Evolutionary conservation across 2,888 invertebrate genomes (phyloP).

Genomic region (Melangyna quadrimaculata): DNA sequence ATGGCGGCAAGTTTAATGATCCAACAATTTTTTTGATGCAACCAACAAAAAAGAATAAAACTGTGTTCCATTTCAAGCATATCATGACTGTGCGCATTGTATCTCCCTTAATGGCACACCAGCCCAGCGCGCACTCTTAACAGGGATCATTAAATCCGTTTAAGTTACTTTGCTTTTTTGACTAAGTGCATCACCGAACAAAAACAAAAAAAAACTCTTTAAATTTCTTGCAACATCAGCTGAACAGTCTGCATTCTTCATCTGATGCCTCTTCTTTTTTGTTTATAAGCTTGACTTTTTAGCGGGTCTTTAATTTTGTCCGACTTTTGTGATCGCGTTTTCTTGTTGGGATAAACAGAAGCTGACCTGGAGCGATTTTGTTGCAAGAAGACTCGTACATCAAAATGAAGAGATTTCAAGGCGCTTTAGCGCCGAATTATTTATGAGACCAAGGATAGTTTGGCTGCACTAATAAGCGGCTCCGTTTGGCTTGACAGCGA

Average conservation of each 20-base stretch:
- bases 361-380: slow-evolving; percentile 52
- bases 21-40: slow-evolving; percentile 31
- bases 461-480: slow-evolving; percentile 33
- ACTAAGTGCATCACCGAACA: slow-evolving; percentile 36
- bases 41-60: slow-evolving; percentile 14
- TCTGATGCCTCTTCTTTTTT: slow-evolving; percentile 41
- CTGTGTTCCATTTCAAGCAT: slow-evolving; percentile 5
- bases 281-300: slow-evolving; percentile 2
- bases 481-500: not conserved
- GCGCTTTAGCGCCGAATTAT: slow-evolving; percentile 59
- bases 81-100: slow-evolving; percentile 37
- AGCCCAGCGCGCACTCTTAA: slow-evolving; percentile 24
- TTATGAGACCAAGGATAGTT: slow-evolving; percentile 61
- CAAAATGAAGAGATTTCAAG: slow-evolving; percentile 44
- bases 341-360: slow-evolving; percentile 35
- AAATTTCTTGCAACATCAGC: not conserved
- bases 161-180: slow-evolving; percentile 12
- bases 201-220: not conserved
- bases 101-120: slow-evolving; percentile 48
- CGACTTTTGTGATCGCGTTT: not conserved
- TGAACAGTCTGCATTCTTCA: slow-evolving; percentile 29
- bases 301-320: slow-evolving; percentile 10
- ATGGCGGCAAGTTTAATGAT: slow-evolving; percentile 42
- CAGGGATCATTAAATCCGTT: slow-evolving; percentile 50
- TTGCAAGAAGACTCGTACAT: not conserved